These are phyloP conservation scores for Tillus elongatus DNA, from an alignment of 2,888 invertebrate species.

Conservation along the genomic window DNA sequence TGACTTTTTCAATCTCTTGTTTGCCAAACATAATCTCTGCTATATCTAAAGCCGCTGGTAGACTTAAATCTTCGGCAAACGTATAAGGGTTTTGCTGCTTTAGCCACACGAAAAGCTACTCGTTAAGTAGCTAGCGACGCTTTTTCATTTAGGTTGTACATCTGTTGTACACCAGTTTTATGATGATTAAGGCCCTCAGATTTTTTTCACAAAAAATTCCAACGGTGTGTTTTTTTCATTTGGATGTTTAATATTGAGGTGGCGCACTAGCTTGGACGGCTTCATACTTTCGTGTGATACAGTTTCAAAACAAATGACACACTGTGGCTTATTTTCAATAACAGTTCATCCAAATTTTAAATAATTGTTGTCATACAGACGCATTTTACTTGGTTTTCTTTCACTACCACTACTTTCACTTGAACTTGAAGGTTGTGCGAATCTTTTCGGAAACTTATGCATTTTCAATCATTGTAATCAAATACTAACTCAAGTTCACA, in stretches of 20 bases:
- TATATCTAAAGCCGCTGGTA: slow-evolving; percentile 23
- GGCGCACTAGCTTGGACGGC: slow-evolving; percentile 5
- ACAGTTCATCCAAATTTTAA: slow-evolving; percentile 6
- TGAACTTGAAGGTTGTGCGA: slow-evolving; percentile 4
- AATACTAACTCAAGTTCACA: too few species aligned
- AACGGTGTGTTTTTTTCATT: slow-evolving; percentile 6
- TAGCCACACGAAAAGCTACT: slow-evolving; percentile 21
- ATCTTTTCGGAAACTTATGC: slow-evolving; percentile 12
- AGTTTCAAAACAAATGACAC: slow-evolving; percentile 6
- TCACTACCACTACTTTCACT: background rate
- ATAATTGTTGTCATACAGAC: slow-evolving; percentile 5
- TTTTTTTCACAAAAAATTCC: slow-evolving; percentile 10
- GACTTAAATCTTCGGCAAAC: slow-evolving; percentile 25
- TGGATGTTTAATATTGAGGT: background rate
- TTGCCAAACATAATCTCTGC: too few species aligned
- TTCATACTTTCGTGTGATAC: slow-evolving; percentile 6
- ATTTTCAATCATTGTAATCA: too few species aligned
- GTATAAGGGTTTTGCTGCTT: slow-evolving; percentile 23
- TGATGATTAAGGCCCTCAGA: slow-evolving; percentile 7
- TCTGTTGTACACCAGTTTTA: slow-evolving; percentile 14
- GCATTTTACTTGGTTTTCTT: slow-evolving; percentile 2
- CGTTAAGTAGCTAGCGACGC: slow-evolving; percentile 21
- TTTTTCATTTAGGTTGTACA: too few species aligned
- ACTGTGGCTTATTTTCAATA: slow-evolving; percentile 6
- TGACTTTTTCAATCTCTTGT: slow-evolving; percentile 23